Conservation (phyloP, 2,113 vertebrate genomes). For the Scophthalmus maximus region DNA sequence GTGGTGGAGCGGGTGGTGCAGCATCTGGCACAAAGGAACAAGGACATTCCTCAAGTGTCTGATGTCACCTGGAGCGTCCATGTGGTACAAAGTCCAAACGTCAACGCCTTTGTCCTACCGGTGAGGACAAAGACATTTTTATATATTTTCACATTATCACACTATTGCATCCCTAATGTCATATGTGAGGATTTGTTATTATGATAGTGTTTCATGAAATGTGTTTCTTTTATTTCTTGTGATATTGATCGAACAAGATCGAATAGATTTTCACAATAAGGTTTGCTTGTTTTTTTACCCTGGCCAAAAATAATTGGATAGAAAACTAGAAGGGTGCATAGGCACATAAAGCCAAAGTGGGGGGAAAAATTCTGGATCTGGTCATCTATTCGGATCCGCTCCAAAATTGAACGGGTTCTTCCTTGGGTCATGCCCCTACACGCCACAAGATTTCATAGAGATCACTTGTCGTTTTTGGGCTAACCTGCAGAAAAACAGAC, state of each 20-base stretch:
- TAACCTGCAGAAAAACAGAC: too few relatives aligned
- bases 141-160: neutral
- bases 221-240: neutral
- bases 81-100: slow-evolving; percentile 85
- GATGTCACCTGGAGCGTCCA: slow-evolving; percentile 88
- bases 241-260: too few relatives aligned
- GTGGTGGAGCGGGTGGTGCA: slow-evolving; percentile 85
- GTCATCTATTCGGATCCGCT: too few relatives aligned
- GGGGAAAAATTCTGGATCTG: too few relatives aligned
- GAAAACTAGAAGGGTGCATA: neutral
- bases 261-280: neutral
- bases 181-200: neutral
- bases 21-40: slow-evolving; percentile 89
- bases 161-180: neutral
- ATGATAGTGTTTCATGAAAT: neutral
- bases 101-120: slow-evolving; percentile 93
- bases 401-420: too few relatives aligned
- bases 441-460: too few relatives aligned
- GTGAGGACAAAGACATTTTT: slow-evolving; percentile 79
- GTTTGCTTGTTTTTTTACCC: neutral
- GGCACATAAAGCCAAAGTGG: too few relatives aligned
- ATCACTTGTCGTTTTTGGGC: too few relatives aligned
- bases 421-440: too few relatives aligned
- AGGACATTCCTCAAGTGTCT: slow-evolving; percentile 88
- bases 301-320: too few relatives aligned